Evolutionary conservation across 2,113 vertebrate genomes (phyloP), one percentile per base, ranked within the genome.

Genomic region (Carassius auratus): DNA sequence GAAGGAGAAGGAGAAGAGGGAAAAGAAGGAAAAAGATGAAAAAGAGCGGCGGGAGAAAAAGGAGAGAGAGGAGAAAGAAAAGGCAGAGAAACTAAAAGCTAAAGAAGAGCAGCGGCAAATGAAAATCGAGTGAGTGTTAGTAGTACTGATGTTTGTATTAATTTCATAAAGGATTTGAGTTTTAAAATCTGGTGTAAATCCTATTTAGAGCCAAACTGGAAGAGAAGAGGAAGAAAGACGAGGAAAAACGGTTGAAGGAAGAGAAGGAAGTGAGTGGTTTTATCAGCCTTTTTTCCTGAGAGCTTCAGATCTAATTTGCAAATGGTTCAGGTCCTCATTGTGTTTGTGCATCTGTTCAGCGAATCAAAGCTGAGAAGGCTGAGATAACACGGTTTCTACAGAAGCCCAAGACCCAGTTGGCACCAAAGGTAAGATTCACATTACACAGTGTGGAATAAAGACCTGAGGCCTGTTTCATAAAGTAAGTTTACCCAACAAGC

Each of bases 321-420:
- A 59, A 19, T 8, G 61, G 19, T 76, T n/a, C 1, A 81, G 17
- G 76, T 62, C 10, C 10, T 73, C 6, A 64, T 71, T 75, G 23
- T 12, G 19, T 30, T 42, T 59, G 86, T 13, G 42, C 87, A 57
- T 89, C 1, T 2, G 92, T 90, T 2, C 88, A 99, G 98, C 96
- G 98, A 19, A 91, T 98, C 30, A 97, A 99, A 92, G 97, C 97
- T 1, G 97, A 96, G 92, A 99, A 99, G 86, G 96, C 97, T 0
- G 98, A 96, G 91, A 99, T 99, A 78, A 99, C 97, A 0, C 94
- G 98, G 66, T 99, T 99, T 95, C 94, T 99, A 62, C 97, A 98
- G 93, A 99, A 98, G 91, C 89, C 97, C 89, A 99, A 98, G 93
- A 96, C 94, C 55, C 97, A 96, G 0, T 95, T 96, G 75, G 96